phyloP scores from a whole-genome alignment of 2,113 vertebrate genomes.

The Rostratula benghalensis region DNA sequence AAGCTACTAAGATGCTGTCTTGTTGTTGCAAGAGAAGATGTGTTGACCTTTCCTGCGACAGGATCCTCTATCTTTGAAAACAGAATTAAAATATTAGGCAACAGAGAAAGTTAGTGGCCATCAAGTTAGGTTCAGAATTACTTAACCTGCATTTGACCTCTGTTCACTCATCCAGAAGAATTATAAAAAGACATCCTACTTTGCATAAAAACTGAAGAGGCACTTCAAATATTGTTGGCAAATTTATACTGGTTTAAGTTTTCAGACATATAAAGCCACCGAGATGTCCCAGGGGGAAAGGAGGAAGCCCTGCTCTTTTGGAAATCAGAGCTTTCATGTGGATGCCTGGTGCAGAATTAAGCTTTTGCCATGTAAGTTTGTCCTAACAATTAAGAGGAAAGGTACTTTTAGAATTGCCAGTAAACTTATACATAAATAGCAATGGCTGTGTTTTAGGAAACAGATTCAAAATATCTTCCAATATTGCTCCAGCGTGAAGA shows the following conservation, averaged over 20 bases:
- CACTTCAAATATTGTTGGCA: background rate
- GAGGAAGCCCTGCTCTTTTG: background rate
- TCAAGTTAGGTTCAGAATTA: background rate
- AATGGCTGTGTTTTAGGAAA: background rate
- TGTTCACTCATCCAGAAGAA: background rate
- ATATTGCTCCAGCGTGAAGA: background rate
- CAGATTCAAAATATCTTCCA: background rate
- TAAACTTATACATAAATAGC: background rate
- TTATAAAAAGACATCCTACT: background rate
- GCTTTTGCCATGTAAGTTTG: background rate
- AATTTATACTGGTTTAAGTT: background rate
- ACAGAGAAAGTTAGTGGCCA: background rate
- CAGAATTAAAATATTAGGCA: background rate
- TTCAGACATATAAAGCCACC: background rate
- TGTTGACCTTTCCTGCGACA: conserved; percentile 77
- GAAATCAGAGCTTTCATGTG: background rate
- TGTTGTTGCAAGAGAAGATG: conserved; percentile 69
- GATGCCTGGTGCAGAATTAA: background rate
- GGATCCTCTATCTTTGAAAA: conserved; percentile 74
- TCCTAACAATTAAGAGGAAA: background rate
- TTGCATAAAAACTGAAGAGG: background rate
- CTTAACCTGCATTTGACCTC: background rate
- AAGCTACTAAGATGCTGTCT: conserved; percentile 63
- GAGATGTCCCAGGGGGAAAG: background rate
- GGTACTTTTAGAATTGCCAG: background rate